phyloP scores from a whole-genome alignment of 2,797 vertebrate genomes.

The Molossus molossus region DNA sequence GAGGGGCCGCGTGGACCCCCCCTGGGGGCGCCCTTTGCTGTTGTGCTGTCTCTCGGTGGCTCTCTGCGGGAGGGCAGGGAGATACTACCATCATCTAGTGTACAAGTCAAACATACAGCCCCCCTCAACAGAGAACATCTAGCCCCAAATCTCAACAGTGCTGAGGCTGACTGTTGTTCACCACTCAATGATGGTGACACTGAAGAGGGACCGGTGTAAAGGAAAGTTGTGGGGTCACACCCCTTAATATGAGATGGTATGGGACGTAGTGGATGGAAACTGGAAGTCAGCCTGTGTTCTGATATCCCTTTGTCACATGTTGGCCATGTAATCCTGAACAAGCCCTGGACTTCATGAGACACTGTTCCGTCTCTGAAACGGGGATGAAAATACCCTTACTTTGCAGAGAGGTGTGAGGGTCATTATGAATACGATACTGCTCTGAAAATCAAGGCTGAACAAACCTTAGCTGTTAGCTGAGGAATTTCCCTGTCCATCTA shows the following conservation, averaged over 20 bases:
- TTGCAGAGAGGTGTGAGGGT: background rate
- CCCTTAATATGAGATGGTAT: background rate
- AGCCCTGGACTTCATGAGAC: background rate
- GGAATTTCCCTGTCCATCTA: background rate
- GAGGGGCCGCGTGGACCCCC: background rate
- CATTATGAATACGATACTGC: background rate
- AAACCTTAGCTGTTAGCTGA: background rate
- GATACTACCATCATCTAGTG: background rate
- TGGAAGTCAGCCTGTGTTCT: background rate
- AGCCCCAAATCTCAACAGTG: background rate
- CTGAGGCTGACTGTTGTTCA: background rate
- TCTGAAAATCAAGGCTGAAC: background rate
- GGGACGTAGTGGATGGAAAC: background rate
- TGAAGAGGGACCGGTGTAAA: background rate
- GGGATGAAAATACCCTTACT: background rate
- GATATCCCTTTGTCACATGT: background rate
- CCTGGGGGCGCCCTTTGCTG: background rate
- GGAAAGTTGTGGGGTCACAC: background rate
- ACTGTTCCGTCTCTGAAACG: background rate
- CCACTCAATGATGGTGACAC: background rate
- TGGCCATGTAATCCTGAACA: background rate
- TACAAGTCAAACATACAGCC: background rate
- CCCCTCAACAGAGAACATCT: background rate
- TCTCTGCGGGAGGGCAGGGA: background rate
- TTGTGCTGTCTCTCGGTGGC: fast-evolving